phyloP scores from a whole-genome alignment of 2,113 vertebrate genomes.

The Ptilorrhoa leucosticta region DNA sequence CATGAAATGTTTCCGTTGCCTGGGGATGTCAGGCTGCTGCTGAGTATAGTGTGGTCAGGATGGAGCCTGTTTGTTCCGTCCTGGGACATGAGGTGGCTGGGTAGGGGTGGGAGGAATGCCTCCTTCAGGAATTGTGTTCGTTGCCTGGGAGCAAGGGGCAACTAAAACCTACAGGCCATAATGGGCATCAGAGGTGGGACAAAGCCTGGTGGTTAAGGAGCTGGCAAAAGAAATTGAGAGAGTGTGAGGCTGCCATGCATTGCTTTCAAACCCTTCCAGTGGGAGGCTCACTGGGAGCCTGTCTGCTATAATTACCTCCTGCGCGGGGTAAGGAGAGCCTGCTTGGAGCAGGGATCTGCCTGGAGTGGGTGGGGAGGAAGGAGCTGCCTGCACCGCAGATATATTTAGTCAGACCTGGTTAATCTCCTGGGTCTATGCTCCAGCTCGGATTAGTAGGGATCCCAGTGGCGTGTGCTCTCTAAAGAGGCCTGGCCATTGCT shows the following conservation, averaged over 20 bases:
- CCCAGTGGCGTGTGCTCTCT: rapidly evolving
- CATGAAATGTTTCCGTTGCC: rapidly evolving
- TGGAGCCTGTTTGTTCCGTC: neutral
- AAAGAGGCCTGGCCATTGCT: neutral
- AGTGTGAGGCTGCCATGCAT: neutral
- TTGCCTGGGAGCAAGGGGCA: neutral
- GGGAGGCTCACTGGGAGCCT: neutral
- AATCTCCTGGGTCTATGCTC: neutral
- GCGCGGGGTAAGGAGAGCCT: neutral
- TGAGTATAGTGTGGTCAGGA: neutral
- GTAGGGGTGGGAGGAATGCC: neutral
- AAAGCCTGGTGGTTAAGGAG: neutral
- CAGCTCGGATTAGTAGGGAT: neutral
- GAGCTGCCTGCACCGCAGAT: neutral
- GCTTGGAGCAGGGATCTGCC: neutral
- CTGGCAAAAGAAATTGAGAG: neutral
- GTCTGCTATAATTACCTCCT: neutral
- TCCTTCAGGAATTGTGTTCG: neutral
- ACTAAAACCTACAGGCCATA: neutral
- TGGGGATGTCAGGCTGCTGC: neutral
- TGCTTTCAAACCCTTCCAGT: neutral
- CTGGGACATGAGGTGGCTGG: neutral
- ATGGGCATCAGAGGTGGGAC: neutral
- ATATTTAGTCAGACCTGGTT: neutral
- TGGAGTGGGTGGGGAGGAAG: neutral